These are phyloP conservation scores for Eurystomus gularis DNA, from an alignment of 2,113 vertebrate species.

Conservation along the genomic window DNA sequence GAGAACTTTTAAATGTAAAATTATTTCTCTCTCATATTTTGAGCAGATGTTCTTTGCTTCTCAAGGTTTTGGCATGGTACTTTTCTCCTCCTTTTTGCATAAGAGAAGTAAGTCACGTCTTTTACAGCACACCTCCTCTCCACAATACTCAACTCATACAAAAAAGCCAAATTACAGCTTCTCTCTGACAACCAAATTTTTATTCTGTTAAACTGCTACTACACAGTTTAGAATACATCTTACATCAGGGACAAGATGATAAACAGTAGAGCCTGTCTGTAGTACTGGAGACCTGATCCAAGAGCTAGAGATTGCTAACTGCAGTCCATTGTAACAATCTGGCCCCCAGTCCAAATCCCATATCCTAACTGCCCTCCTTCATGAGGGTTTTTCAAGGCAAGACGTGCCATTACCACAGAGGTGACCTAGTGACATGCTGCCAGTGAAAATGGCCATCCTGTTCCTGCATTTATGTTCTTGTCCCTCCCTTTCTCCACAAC, in stretches of 20 bases:
- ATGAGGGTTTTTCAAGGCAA: neutral
- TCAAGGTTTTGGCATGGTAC: neutral
- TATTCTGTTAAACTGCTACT: neutral
- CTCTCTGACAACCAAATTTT: neutral
- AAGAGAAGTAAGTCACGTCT: neutral
- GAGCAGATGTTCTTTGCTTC: neutral
- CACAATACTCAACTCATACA: neutral
- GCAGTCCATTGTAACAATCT: neutral
- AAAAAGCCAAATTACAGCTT: neutral
- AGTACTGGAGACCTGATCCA: neutral
- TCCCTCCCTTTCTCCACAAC: neutral
- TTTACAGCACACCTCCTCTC: neutral
- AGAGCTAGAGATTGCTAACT: neutral
- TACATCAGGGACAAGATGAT: neutral
- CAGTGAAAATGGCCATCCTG: neutral
- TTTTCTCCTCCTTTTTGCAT: neutral
- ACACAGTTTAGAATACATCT: neutral
- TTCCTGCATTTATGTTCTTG: neutral
- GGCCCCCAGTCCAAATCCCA: neutral
- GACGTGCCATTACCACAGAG: neutral
- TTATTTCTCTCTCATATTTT: neutral
- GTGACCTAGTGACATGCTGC: neutral
- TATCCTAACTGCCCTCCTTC: neutral
- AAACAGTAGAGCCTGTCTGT: neutral
- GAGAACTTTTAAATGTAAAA: neutral